Conservation (phyloP, 2,113 vertebrate species). For the Ceyx margarethae region DNA sequence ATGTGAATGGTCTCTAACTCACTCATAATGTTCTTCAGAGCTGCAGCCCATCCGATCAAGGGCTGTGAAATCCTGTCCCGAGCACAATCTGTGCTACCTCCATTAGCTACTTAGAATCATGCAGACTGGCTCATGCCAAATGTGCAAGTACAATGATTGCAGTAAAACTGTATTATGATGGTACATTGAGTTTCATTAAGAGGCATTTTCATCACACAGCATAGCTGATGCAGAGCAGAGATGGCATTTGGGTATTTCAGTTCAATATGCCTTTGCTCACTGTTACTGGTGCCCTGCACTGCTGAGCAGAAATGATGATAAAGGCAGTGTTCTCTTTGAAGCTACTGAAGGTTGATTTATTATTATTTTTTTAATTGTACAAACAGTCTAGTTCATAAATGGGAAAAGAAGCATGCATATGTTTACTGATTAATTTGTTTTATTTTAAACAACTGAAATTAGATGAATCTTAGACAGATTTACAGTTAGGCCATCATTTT, state of each 20-base stretch:
- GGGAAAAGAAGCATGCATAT: not conserved
- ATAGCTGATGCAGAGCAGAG: not conserved
- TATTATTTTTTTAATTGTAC: not conserved
- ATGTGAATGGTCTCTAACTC: not conserved
- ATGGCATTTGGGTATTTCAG: not conserved
- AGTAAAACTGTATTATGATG: not conserved
- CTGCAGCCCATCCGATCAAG: not conserved
- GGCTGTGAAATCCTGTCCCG: not conserved
- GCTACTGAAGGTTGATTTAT: not conserved
- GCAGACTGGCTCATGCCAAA: not conserved
- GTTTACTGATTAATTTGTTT: not conserved
- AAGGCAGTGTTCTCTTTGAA: not conserved
- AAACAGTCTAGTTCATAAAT: not conserved
- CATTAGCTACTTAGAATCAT: not conserved
- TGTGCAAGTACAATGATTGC: conserved; percentile 4
- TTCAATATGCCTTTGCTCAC: not conserved
- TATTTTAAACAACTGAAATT: not conserved
- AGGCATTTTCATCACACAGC: not conserved
- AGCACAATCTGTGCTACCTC: not conserved
- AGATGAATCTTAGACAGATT: not conserved
- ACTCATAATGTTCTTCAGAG: not conserved
- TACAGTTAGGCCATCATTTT: not conserved
- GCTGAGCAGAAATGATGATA: not conserved
- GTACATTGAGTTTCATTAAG: conserved; percentile 23
- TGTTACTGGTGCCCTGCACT: accelerated